Evolutionary conservation across 2,113 vertebrate species (phyloP), one percentile per base, ranked within the genome.

Genomic region (Indri indri): DNA sequence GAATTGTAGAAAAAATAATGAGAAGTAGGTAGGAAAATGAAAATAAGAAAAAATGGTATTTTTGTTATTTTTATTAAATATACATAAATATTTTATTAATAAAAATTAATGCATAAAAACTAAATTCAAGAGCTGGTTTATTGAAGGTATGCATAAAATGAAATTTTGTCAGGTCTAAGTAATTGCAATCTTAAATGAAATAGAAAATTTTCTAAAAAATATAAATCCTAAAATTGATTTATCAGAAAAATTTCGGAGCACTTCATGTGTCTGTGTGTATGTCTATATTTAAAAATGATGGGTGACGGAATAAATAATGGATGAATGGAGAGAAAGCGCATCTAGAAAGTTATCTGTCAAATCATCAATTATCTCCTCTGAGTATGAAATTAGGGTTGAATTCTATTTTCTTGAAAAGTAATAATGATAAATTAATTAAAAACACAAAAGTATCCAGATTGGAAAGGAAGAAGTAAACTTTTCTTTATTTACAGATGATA

Each of bases 141-240:
- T 40, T 88, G 34, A 97, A 92, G 3, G 2, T 83, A 25, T 65
- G 13, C 50, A 79, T 74, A 50, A 84, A 91, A 65, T 83, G 73
- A 81, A 84, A n/a, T 79, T 88, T 34, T 79, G 4, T 83, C 18
- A 71, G 1, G 3, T 73, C 16, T 79, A 88, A 74, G 50, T 73
- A 79, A 91, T 83, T 97, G 6, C 6, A 87, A 91, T 88, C 12
- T 20, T 42, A 83, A 95, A 76, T 83, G 40, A 79, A 50, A 52
- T 82, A 3, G 3, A 57, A 71, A 52, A 25, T 42, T 68, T 94
- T 30, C n/a, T 80, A 80, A 89, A 50, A 71, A 79, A 42, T 34
- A 13, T 59, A 47, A 23, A 61, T 40, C 8, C 10, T 71, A 79
- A 52, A 79, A 54, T 50, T 65, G 23, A 42, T 16, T 66, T 54